Evolutionary conservation across 2,797 vertebrate species (phyloP).

Genomic region (Pygocentrus nattereri): DNA sequence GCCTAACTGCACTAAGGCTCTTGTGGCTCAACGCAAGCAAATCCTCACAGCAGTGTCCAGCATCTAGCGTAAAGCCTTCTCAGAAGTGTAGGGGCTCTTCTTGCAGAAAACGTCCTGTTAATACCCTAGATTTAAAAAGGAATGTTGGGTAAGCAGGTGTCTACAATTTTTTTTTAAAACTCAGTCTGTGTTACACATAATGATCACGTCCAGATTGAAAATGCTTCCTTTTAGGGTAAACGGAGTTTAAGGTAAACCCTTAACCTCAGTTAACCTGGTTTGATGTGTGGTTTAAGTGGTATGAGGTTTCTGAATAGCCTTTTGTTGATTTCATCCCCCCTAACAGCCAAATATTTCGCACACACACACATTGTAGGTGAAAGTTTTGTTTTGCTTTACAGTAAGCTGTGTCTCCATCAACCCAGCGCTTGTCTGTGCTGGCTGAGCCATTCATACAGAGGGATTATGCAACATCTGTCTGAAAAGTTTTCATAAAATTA

Average conservation of each 20-base stretch:
- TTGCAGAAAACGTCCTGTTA: too few species aligned
- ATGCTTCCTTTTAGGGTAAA: too few species aligned
- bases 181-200: not conserved
- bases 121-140: too few species aligned
- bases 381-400: constrained; percentile 11
- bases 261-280: not conserved
- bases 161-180: too few species aligned
- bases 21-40: too few species aligned
- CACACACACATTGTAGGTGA: not conserved
- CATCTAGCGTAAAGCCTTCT: too few species aligned
- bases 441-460: not conserved
- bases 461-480: not conserved
- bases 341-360: not conserved
- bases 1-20: too few species aligned
- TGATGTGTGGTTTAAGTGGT: not conserved
- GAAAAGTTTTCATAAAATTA: not conserved
- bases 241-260: too few species aligned
- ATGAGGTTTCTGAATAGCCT: constrained; percentile 2
- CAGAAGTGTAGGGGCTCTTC: too few species aligned
- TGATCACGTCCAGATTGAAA: too few species aligned
- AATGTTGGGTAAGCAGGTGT: too few species aligned
- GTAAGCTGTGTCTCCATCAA: constrained; percentile 20
- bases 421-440: constrained; percentile 19
- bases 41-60: too few species aligned
- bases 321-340: not conserved